Evolutionary conservation across 2,888 invertebrate genomes (phyloP), one percentile per base, ranked within the genome.

Genomic region (Drosophila borealis): DNA sequence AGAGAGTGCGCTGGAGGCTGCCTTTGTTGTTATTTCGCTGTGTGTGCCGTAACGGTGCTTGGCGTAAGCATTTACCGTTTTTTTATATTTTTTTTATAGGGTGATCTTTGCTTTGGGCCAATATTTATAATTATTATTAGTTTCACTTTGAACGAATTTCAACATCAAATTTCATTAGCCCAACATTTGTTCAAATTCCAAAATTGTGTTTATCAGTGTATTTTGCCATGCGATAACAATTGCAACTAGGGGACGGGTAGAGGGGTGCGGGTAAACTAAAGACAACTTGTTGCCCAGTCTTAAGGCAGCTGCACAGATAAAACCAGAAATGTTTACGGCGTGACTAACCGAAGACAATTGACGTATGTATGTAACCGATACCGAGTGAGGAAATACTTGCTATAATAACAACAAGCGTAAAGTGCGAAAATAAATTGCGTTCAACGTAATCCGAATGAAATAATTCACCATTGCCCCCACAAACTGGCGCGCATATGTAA

Each of bases 301-400:
- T 69, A 59, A 53, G 62, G 74, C 78, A 70, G 78, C 81, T 77
- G 74, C 62, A 64, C 59, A 80, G 68, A 78, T 76, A 76, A 68
- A 68, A 64, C 74, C 80, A 78, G 77, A 76, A 70, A 80, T 68
- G 66, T 67, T 70, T 78, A 74, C 45, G 56, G 67, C 51, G 54
- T 82, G 82, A 82, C 82, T 88, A 82, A 82, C 54, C 53, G 37
- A 62, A 74, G 69, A 77, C 70, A 77, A 77, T 67, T 76, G 67
- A 65, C 34, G 50, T 59, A 62, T 41, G 25, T 39, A 42, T 64
- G 77, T 66, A 81, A 69, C 63, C 74, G 85, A 81, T 81, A 87
- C 57, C 29, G 29, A 69, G 72, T 83, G 75, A 69, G 73, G 80
- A 88, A 86, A 83, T 83, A 66, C 63, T 68, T 72, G 67, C 75